A percentile compares a stretch with the other conserved stretches of the same genome.
Conservation (phyloP, 1,140 invertebrate genomes). For the Aphelenchoides avenae region DNA sequence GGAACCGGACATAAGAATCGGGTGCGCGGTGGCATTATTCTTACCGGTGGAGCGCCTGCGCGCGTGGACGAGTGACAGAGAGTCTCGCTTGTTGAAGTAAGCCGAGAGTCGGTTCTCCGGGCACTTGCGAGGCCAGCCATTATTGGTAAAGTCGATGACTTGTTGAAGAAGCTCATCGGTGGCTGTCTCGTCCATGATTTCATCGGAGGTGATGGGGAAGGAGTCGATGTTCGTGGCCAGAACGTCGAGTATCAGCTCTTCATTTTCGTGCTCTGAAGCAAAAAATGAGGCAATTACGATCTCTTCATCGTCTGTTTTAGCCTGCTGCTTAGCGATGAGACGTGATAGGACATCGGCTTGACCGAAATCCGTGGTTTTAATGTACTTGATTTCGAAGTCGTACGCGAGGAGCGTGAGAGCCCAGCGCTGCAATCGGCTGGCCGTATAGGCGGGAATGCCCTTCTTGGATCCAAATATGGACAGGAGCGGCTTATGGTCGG, state of each 20-base stretch:
- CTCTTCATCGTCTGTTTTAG: neutral
- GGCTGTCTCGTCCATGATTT: neutral
- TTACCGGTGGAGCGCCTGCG: too few species aligned
- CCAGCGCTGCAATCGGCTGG: constrained; percentile 38
- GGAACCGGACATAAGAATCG: too few species aligned
- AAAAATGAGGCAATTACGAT: neutral
- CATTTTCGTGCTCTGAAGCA: neutral
- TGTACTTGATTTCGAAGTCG: constrained; percentile 44
- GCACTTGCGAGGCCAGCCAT: neutral
- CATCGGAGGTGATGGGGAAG: neutral
- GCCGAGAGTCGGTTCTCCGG: neutral
- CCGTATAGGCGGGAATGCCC: constrained; percentile 51
- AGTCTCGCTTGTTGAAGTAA: constrained; percentile 1
- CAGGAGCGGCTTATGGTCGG: constrained; percentile 64
- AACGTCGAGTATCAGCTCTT: neutral
- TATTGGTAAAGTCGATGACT: neutral
- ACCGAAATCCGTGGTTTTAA: constrained; percentile 29
- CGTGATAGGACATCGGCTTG: constrained; percentile 48
- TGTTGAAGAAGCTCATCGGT: constrained; percentile 2
- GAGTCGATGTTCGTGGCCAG: neutral
- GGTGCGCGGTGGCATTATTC: too few species aligned
- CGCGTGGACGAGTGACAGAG: neutral
- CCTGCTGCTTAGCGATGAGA: too few species aligned
- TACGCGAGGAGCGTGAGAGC: constrained; percentile 34
- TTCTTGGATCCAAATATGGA: constrained; percentile 59